Base-by-base conservation (phyloP, 2,113 vertebrate genomes). In the Paralichthys olivaceus region DNA sequence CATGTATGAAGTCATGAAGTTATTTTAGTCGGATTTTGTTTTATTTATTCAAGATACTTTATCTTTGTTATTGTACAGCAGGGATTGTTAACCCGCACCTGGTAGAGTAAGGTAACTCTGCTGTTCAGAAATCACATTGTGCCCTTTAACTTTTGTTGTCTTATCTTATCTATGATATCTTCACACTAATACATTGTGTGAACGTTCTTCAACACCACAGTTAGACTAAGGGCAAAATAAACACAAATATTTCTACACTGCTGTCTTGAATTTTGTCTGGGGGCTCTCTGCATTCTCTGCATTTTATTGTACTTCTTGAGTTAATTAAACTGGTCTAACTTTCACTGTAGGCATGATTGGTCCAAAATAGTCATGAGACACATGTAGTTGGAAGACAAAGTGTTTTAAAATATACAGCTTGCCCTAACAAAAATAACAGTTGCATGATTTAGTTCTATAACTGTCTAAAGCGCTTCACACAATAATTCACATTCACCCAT, bases 1-100 rank as follows among this genome's bases (percentile, higher is more conserved):
- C 29, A 26, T 37, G 28, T 32, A 61, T 19, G 34, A 13, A 20
- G 53, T 25, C 43, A 25, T 55, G 43, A 11, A 34, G 55, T 67
- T 72, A 62, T 63, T 63, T 68, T 22, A 25, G 62, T 29, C 2
- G 57, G 56, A 20, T 62, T 40, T 58, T 47, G 13, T 6, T 57
- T 29, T 7, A 26, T 69, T 78, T 28, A 43, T 43, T 61, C 11
- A 1, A 37, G 2, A 43, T 9, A 4, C 34, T 65, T 61, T 4
- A 9, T 37, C 59, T 4, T 69, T n/a, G 28, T 15, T 19, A 53
- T 13, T n/a, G 15, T 13, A 34, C 22, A 49, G 1, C 14, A 26
- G 8, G 0, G 17, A 28, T 9, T 2, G 49, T 53, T n/a, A 53
- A 53, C 20, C 20, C 14, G 7, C 1, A 34, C 32, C 32, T 34